Evolutionary conservation across 2,888 invertebrate genomes (phyloP).

Genomic region (Arctia plantaginis): DNA sequence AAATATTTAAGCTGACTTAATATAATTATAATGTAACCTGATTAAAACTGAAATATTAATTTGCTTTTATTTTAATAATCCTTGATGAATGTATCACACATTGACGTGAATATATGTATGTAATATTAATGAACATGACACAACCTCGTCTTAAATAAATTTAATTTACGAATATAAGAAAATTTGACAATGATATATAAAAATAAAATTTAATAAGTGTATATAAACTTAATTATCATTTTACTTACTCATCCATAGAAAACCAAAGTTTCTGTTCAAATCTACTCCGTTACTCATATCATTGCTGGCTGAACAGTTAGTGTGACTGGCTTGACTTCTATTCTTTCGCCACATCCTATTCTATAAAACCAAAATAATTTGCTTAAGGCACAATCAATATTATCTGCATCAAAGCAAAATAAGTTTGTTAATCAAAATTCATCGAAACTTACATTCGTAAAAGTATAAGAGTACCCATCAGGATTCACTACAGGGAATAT

Average conservation of each 20-base stretch:
- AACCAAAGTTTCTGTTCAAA: constrained; percentile 72
- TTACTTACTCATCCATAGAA: constrained; percentile 73
- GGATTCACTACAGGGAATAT: constrained; percentile 91
- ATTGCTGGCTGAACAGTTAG: constrained; percentile 40
- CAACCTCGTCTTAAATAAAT: background rate
- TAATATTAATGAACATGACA: background rate
- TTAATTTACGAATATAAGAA: background rate
- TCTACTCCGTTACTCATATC: constrained; percentile 78
- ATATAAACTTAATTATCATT: background rate
- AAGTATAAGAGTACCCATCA: constrained; percentile 91
- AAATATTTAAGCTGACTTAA: background rate
- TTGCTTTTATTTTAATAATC: background rate
- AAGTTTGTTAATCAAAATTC: background rate
- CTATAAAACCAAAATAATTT: constrained; percentile 71
- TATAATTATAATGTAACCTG: background rate
- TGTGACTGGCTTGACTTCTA: constrained; percentile 50
- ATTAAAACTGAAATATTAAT: background rate
- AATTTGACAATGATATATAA: background rate
- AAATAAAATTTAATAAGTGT: background rate
- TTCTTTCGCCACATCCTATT: constrained; percentile 91
- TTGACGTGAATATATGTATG: background rate
- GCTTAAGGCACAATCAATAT: background rate
- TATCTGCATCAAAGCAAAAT: background rate
- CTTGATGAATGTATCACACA: background rate
- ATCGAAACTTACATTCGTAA: constrained; percentile 83